Base-by-base conservation (phyloP, 1,140 invertebrate genomes). In the Paracyclopina nana region DNA sequence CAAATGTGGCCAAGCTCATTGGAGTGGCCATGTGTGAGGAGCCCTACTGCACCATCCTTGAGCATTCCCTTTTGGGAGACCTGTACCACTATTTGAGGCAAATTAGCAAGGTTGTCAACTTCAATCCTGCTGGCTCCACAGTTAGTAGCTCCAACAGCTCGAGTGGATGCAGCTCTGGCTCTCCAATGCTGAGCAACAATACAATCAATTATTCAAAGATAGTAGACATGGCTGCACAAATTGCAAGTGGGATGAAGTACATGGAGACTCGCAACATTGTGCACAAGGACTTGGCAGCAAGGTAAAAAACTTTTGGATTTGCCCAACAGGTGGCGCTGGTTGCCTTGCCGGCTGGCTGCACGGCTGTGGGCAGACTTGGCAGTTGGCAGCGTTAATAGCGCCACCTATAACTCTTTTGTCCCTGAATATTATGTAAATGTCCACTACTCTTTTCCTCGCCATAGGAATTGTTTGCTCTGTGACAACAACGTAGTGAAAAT, bases 241-340 rank as follows among this genome's bases (percentile, higher is more conserved):
- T 60, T 11, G 56, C 54, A 1, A 42, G 42, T 4, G 54, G 54
- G 11, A 68, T 68, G 56, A 48, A 54, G n/a, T 54, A 57, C 42
- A 42, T 57, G 12, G 54, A 53, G 20, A 45, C 29, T 12, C 52
- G 52, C 18, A 52, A 42, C 31, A 42, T 57, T 62, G 90, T 97
- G 6, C 92, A 97, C 68, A 74, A 90, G 53, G 92, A 97, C 69
- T 68, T 97, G 18, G 91, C 91, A 0, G 87, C 85, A 52, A 49
- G 42, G 27, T 45, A 31, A 18, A 16, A 11, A 43, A 9, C 9
- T 12, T 5, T 1, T 1, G 18, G 46, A 20, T 20, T 18, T 48
- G 46, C n/a, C n/a, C n/a, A n/a, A n/a, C n/a, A n/a, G n/a, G n/a
- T n/a, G n/a, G n/a, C n/a, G n/a, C n/a, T n/a, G n/a, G n/a, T n/a